A percentile compares a stretch with the other conserved stretches of the same genome.
These are phyloP conservation scores for Diplazon laetatorius DNA, from an alignment of 2,888 invertebrate species.

Conservation along the genomic window DNA sequence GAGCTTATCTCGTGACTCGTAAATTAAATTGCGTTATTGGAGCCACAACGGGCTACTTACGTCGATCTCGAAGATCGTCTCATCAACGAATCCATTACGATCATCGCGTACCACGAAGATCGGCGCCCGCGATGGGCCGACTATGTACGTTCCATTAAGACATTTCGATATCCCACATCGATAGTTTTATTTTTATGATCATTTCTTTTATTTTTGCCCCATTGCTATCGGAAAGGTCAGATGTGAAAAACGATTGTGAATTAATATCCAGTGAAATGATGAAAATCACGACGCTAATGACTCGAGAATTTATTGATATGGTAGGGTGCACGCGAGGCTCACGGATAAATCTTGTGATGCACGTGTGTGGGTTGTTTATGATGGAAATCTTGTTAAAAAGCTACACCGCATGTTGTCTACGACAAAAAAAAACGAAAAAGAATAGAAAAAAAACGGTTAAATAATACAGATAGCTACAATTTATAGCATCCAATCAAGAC, in stretches of 20 bases:
- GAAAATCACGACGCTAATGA: background rate
- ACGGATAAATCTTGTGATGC: background rate
- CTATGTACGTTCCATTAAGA: background rate
- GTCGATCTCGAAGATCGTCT: background rate
- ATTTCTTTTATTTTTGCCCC: too few species aligned
- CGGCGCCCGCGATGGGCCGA: too few species aligned
- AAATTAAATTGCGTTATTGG: slow-evolving; percentile 39
- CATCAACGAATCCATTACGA: slow-evolving; percentile 38
- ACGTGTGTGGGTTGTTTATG: slow-evolving; percentile 1
- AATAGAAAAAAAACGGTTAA: background rate
- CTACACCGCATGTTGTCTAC: background rate
- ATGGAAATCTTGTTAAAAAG: slow-evolving; percentile 1
- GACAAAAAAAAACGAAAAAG: too few species aligned
- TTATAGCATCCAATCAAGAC: background rate
- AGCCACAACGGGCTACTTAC: slow-evolving; percentile 6
- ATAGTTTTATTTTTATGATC: background rate
- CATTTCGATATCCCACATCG: slow-evolving; percentile 28
- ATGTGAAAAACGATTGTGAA: background rate
- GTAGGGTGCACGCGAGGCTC: slow-evolving; percentile 1
- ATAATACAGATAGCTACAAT: background rate
- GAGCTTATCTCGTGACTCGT: slow-evolving; percentile 40
- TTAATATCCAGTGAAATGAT: background rate
- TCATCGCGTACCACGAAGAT: too few species aligned
- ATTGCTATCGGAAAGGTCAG: background rate
- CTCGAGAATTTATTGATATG: slow-evolving; percentile 1